Conservation (phyloP, 2,888 invertebrate species). For the Eristalinus sepulchralis region DNA sequence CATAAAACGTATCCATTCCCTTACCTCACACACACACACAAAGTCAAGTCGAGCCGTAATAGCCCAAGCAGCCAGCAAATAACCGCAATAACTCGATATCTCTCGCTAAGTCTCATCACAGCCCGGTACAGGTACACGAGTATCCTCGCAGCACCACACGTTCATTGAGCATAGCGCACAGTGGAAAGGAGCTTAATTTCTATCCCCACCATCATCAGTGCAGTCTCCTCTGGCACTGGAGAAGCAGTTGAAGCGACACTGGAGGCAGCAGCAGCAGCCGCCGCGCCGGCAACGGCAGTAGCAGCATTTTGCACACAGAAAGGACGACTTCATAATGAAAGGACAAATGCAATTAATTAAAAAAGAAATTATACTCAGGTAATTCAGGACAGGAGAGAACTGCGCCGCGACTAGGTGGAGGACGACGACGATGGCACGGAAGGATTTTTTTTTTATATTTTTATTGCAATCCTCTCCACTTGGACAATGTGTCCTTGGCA, state of each 20-base stretch:
- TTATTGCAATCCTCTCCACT: conserved; percentile 40
- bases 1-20: conserved; percentile 27
- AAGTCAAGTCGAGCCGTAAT: conserved; percentile 17
- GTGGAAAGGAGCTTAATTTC: conserved; percentile 53
- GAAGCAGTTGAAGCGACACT: background rate
- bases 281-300: background rate
- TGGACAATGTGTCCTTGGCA: conserved; percentile 69
- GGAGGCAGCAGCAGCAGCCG: background rate
- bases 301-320: conserved; percentile 15
- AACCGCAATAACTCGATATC: conserved; percentile 64
- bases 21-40: conserved; percentile 1
- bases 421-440: conserved; percentile 41
- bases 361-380: conserved; percentile 71
- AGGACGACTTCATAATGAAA: conserved; percentile 67
- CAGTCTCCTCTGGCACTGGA: background rate
- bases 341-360: conserved; percentile 72
- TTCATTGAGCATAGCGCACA: background rate
- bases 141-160: background rate
- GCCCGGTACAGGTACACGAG: background rate
- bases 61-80: conserved; percentile 40
- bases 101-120: conserved; percentile 8
- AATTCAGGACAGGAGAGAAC: conserved; percentile 51
- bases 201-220: conserved; percentile 21
- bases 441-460: conserved; percentile 49
- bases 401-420: conserved; percentile 12